Percentiles rank a stretch among this genome's conserved stretches.
phyloP scores from a whole-genome alignment of 2,797 vertebrate genomes.

The Falco concolor region DNA sequence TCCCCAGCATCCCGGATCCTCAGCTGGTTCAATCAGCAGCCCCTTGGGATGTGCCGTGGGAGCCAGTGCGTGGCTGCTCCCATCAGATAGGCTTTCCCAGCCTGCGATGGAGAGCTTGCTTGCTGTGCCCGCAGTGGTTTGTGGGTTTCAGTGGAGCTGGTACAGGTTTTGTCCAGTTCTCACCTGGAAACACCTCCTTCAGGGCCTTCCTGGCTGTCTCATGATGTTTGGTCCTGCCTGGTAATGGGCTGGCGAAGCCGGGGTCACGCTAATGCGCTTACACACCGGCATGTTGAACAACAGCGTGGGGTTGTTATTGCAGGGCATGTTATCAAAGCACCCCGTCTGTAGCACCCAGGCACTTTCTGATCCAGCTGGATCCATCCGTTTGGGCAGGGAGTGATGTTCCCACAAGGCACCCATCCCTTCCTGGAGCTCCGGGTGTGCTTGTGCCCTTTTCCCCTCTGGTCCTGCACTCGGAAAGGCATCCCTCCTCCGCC shows the following conservation, averaged over 20 bases:
- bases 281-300: rapidly evolving
- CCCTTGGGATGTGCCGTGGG: neutral
- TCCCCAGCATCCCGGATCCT: neutral
- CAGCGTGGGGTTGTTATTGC: neutral
- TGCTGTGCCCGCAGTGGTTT: rapidly evolving
- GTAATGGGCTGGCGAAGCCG: rapidly evolving
- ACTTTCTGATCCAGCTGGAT: neutral
- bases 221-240: neutral
- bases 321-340: neutral
- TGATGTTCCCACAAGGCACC: neutral
- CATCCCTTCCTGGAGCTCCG: neutral
- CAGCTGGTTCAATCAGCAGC: rapidly evolving
- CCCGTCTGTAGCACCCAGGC: neutral
- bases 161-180: neutral
- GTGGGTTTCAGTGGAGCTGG: rapidly evolving
- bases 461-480: rapidly evolving
- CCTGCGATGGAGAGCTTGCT: rapidly evolving
- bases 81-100: neutral
- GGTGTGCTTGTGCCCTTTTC: rapidly evolving
- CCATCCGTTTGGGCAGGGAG: rapidly evolving
- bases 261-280: rapidly evolving
- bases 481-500: neutral
- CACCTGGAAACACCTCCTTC: neutral
- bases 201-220: neutral
- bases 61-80: neutral